phyloP scores from a whole-genome alignment of 2,113 vertebrate genomes.

The Alosa alosa region DNA sequence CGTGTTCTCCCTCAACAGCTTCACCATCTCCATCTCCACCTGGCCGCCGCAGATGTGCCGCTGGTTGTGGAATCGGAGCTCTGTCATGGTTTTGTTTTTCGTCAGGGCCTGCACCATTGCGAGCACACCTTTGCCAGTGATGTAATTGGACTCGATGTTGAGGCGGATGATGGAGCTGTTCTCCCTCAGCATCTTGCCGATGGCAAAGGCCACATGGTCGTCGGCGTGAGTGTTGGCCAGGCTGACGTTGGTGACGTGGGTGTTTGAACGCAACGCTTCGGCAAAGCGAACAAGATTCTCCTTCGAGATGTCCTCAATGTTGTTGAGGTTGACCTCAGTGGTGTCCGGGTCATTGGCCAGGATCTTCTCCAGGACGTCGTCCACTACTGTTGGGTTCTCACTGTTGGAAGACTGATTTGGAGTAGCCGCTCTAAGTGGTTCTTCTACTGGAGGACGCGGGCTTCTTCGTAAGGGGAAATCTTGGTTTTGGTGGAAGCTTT shows the following conservation, averaged over 20 bases:
- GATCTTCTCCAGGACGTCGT: constrained; percentile 85
- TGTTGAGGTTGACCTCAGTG: constrained; percentile 91
- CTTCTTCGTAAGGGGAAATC: constrained; percentile 64
- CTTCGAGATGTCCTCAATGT: constrained; percentile 89
- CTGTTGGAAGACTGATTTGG: constrained; percentile 63
- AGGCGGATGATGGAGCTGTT: constrained; percentile 83
- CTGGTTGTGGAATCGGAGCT: constrained; percentile 97
- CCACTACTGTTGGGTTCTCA: constrained; percentile 89
- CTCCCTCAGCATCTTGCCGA: constrained; percentile 84
- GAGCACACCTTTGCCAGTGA: constrained; percentile 90
- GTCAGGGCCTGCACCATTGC: constrained; percentile 87
- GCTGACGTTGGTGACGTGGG: constrained; percentile 80
- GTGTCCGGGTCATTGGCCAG: constrained; percentile 79
- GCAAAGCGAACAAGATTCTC: constrained; percentile 87
- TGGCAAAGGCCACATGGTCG: constrained; percentile 81
- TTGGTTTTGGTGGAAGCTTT: constrained; percentile 41
- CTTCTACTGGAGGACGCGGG: constrained; percentile 60
- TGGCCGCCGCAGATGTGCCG: constrained; percentile 95
- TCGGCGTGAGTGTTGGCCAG: constrained; percentile 91
- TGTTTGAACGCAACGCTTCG: constrained; percentile 84
- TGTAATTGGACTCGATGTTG: constrained; percentile 95
- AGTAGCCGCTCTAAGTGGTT: constrained; percentile 54
- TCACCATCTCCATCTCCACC: constrained; percentile 97
- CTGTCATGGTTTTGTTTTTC: constrained; percentile 82
- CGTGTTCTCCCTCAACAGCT: constrained; percentile 86